Evolutionary conservation across 2,888 invertebrate genomes (phyloP).

Genomic region (Phyllotreta cruciferae): DNA sequence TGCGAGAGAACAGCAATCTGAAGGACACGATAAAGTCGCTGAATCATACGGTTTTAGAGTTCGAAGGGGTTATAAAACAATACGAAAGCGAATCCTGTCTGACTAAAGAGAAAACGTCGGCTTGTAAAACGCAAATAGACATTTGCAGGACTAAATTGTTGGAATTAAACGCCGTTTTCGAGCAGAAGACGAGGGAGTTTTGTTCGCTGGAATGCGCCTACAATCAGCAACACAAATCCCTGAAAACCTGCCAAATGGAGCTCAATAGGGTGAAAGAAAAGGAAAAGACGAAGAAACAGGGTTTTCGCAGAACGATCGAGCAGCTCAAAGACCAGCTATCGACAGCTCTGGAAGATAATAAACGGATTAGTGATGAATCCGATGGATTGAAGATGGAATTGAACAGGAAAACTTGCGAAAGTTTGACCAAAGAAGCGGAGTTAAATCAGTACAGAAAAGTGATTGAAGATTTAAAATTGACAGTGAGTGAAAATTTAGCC

Average conservation of each 20-base stretch:
- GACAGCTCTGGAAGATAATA: constrained; percentile 37
- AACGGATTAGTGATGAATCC: constrained; percentile 39
- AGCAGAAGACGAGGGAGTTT: constrained; percentile 48
- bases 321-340: constrained; percentile 45
- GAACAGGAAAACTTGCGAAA: constrained; percentile 35
- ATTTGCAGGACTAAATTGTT: constrained; percentile 45
- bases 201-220: constrained; percentile 48
- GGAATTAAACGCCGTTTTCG: constrained; percentile 44
- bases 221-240: constrained; percentile 46
- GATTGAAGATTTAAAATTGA: constrained; percentile 47
- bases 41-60: constrained; percentile 44
- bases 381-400: constrained; percentile 39
- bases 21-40: constrained; percentile 44
- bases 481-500: constrained; percentile 42
- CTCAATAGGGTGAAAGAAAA: constrained; percentile 45
- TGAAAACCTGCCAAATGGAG: constrained; percentile 48
- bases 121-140: constrained; percentile 42
- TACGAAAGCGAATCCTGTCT: constrained; percentile 43
- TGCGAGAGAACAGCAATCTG: constrained; percentile 52
- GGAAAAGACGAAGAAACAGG: constrained; percentile 43
- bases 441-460: constrained; percentile 48
- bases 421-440: constrained; percentile 45
- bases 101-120: constrained; percentile 38
- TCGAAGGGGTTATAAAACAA: constrained; percentile 41
- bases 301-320: constrained; percentile 41